Evolutionary conservation across 2,888 invertebrate genomes (phyloP).

Genomic region (Strigamia crassipes): DNA sequence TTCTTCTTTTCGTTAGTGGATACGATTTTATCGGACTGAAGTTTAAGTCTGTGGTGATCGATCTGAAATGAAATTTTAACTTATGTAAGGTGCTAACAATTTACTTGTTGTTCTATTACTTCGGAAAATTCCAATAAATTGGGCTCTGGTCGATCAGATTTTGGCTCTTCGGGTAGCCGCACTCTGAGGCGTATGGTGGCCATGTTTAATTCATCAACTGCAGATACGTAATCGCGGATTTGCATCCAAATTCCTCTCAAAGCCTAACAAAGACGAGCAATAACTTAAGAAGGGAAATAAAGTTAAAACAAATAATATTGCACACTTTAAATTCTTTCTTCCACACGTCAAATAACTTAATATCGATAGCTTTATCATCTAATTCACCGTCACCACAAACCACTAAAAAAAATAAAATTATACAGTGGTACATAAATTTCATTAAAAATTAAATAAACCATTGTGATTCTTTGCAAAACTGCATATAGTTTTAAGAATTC

Average conservation of each 20-base stretch:
- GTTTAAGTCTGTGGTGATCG: conserved; percentile 54
- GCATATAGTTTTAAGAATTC: conserved; percentile 63
- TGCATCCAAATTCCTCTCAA: conserved; percentile 59
- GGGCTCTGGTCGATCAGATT: conserved; percentile 50
- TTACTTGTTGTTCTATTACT: neutral
- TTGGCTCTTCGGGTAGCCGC: conserved; percentile 60
- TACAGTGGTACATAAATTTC: neutral
- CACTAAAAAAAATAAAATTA: neutral
- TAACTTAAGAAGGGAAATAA: neutral
- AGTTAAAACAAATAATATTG: neutral
- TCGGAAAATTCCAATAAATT: conserved; percentile 48
- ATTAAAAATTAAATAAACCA: neutral
- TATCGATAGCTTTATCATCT: conserved; percentile 63
- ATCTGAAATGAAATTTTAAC: conserved; percentile 52
- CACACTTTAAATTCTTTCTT: conserved; percentile 70
- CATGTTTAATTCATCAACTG: conserved; percentile 74
- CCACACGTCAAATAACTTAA: conserved; percentile 65
- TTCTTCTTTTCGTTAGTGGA: conserved; percentile 61
- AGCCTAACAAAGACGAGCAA: conserved; percentile 50
- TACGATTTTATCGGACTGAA: conserved; percentile 55
- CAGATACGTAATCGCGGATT: conserved; percentile 63
- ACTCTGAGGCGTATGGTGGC: conserved; percentile 68
- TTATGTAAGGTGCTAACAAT: conserved; percentile 26
- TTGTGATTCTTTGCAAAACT: neutral
- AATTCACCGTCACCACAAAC: conserved; percentile 51